A percentile compares a stretch with the other conserved stretches of the same genome.
phyloP scores from a whole-genome alignment of 1,140 invertebrate genomes.

The Cyclargus thomasi region DNA sequence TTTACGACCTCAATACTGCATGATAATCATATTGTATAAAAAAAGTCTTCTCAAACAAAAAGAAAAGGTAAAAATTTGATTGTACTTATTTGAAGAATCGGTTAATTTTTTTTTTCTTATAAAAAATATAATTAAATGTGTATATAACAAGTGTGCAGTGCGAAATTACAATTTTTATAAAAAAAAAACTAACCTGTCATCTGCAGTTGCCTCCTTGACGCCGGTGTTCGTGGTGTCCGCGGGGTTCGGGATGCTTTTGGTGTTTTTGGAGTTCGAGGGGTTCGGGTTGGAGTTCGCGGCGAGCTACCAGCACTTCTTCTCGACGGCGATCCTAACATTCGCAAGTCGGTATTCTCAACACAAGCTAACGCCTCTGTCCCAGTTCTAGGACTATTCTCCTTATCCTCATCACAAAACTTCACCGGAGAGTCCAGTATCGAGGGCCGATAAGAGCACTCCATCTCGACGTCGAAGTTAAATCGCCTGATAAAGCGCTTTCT shows the following conservation, averaged over 20 bases:
- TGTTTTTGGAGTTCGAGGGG: constrained; percentile 55
- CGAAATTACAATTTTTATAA: background rate
- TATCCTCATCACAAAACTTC: constrained; percentile 61
- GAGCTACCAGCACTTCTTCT: constrained; percentile 43
- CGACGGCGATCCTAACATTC: constrained; percentile 56
- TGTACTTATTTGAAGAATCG: no score
- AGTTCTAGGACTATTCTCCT: constrained; percentile 56
- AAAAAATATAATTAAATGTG: no score
- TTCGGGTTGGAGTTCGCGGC: constrained; percentile 36
- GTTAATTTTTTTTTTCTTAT: no score
- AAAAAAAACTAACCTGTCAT: constrained; percentile 58
- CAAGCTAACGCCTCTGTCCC: constrained; percentile 55
- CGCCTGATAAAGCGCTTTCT: constrained; percentile 63
- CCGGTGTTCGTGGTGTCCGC: constrained; percentile 58
- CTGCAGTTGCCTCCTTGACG: constrained; percentile 65
- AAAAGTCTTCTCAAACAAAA: constrained; percentile 7
- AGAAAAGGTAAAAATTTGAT: no score
- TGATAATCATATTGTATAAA: constrained; percentile 6
- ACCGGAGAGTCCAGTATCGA: constrained; percentile 62
- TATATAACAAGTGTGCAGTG: no score
- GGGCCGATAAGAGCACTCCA: constrained; percentile 54
- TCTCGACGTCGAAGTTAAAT: constrained; percentile 66
- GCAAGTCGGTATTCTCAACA: constrained; percentile 59
- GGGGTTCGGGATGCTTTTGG: constrained; percentile 53
- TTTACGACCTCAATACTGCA: background rate